A percentile compares a stretch with the other conserved stretches of the same genome.
Conservation (phyloP, 2,797 vertebrate species). For the Pelodytes ibericus region DNA sequence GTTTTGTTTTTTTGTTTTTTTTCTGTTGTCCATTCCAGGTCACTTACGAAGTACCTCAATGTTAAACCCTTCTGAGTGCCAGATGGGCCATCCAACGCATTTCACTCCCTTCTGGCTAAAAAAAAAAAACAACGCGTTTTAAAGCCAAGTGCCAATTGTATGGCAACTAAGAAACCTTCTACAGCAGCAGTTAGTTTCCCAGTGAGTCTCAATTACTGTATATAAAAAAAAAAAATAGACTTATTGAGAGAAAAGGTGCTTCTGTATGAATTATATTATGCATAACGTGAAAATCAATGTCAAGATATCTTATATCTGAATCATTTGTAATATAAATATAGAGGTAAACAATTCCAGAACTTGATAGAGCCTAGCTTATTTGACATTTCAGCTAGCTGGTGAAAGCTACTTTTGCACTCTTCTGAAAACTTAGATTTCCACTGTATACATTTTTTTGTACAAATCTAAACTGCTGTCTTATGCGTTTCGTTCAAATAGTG, state of each 20-base stretch:
- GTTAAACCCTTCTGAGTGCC: not conserved
- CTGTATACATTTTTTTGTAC: not conserved
- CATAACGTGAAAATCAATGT: too few species aligned
- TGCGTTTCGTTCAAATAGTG: not conserved
- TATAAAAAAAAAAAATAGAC: too few species aligned
- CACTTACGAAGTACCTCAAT: conserved; percentile 13
- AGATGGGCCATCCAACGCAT: not conserved
- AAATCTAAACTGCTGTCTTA: not conserved
- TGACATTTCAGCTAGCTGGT: too few species aligned
- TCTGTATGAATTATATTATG: too few species aligned
- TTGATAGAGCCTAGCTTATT: not conserved
- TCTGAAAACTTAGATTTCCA: not conserved
- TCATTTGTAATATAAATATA: not conserved
- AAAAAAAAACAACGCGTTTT: not conserved
- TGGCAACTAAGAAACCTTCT: not conserved
- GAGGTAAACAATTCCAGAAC: not conserved
- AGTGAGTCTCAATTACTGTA: not conserved
- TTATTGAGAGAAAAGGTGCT: too few species aligned
- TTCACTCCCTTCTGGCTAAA: not conserved
- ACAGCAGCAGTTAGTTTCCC: too few species aligned
- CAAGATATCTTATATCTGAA: too few species aligned
- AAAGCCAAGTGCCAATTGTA: not conserved
- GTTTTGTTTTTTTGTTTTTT: not conserved
- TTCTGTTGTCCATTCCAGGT: conserved; percentile 2
- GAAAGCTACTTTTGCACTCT: too few species aligned